Base-by-base conservation (phyloP, 2,888 invertebrate species). In the Thecocarcelia acutangulata region DNA sequence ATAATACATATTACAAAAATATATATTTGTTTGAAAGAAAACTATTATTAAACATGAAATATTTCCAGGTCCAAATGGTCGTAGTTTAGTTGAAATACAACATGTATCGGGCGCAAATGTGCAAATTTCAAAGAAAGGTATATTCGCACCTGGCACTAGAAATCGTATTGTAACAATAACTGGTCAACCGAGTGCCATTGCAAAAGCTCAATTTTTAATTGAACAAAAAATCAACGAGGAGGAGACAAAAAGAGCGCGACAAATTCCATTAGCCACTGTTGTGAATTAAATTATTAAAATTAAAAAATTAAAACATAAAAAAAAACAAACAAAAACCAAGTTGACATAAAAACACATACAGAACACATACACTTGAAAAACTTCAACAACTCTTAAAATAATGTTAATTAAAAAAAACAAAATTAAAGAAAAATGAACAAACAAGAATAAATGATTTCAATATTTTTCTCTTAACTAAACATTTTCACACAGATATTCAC, bases 111-210 rank as follows among this genome's bases (percentile, higher is more conserved):
- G 98, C 91, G 97, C 98, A 92, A 97, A 96, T 93, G 97, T 98
- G 92, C 98, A 98, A 93, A 98, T 98, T 92, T 97, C 97, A 87
- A 98, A 98, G 94, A 98, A 98, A 93, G 98, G 98, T 91, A 97
- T 96, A 90, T 98, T 97, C 93, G 97, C 97, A 89, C 98, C 98
- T 86, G 98, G 98, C 92, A 98, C 98, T 86, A 95, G 97, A 91
- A 98, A 98, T 93, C 96, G 98, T 90, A 97, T 98, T 92, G 98
- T 98, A 86, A 97, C 98, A 91, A 97, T 98, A 92, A 95, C 96
- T 89, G 98, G 98, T 92, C 94, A 94, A 89, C 94, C 95, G 89
- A 94, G 94, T 91, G 95, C 97, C 92, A 97, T 98, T 92, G 93
- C 93, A 91, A 96, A 95, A 91, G 98, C 98, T 91, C 96, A 97